Evolutionary conservation across 2,888 invertebrate species (phyloP).

Genomic region (Crematogaster levior): DNA sequence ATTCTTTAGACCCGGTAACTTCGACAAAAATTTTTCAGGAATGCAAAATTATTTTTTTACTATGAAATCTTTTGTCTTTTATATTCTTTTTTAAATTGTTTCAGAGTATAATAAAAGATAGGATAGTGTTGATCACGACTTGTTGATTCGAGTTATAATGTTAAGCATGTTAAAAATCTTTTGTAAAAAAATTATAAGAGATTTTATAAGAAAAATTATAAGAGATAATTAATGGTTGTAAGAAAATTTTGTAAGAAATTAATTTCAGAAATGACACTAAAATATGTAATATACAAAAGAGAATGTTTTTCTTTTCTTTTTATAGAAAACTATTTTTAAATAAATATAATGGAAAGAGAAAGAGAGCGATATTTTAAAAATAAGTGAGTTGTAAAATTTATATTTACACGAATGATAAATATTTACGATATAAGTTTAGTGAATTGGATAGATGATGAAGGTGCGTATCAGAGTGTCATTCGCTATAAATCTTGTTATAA

Average conservation of each 20-base stretch:
- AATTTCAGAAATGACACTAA: background rate
- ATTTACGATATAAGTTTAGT: background rate
- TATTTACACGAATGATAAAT: background rate
- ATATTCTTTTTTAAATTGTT: background rate
- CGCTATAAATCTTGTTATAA: background rate
- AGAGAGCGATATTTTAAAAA: background rate
- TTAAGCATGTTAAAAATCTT: background rate
- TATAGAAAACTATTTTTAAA: background rate
- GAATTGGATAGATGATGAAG: background rate
- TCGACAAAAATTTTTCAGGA: background rate
- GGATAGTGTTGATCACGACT: background rate
- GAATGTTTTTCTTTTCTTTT: background rate
- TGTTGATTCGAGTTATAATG: background rate
- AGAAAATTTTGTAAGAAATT: background rate
- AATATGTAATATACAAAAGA: background rate
- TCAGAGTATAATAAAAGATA: background rate
- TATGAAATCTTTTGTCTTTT: background rate
- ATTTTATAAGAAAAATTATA: background rate
- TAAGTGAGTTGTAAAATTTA: background rate
- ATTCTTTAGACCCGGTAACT: background rate
- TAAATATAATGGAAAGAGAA: background rate
- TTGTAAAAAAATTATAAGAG: too few relatives aligned
- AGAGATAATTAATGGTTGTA: too few relatives aligned
- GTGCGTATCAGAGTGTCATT: background rate
- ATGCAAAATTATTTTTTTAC: background rate